A percentile compares a stretch with the other conserved stretches of the same genome.
phyloP scores from a whole-genome alignment of 2,113 vertebrate species.

The Clarias macrocephalus region DNA sequence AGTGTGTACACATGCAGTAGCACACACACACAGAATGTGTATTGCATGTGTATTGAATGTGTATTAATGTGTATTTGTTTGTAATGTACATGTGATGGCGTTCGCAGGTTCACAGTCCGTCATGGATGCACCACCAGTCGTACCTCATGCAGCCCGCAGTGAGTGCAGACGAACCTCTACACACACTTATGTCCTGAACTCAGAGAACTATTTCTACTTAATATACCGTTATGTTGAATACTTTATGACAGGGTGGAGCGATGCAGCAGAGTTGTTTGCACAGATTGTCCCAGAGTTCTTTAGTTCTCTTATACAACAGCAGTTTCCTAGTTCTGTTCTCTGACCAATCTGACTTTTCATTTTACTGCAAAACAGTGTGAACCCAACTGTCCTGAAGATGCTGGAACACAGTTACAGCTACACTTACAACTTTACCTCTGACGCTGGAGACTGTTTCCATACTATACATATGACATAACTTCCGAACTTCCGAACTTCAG shows the following conservation, averaged over 20 bases:
- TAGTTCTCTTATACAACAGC: not conserved
- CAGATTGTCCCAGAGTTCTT: not conserved
- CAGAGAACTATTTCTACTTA: not conserved
- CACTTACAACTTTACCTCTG: not conserved
- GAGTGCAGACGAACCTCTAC: constrained; percentile 60
- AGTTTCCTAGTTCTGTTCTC: not conserved
- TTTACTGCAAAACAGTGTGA: not conserved
- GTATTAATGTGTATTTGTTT: not conserved
- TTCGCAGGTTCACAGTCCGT: constrained; percentile 79
- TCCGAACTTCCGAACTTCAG: too few relatives aligned
- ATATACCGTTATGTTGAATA: not conserved
- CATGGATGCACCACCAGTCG: constrained; percentile 90
- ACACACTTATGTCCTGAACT: not conserved
- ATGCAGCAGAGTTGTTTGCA: not conserved
- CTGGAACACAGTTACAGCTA: not conserved
- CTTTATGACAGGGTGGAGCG: not conserved
- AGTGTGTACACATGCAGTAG: not conserved
- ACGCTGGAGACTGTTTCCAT: not conserved
- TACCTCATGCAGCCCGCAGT: constrained; percentile 92
- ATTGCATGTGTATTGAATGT: not conserved
- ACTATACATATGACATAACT: too few relatives aligned
- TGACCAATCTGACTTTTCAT: too few relatives aligned
- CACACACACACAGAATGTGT: not conserved
- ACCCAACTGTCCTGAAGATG: not conserved
- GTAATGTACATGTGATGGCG: not conserved